These are phyloP conservation scores for Bucco capensis DNA, from an alignment of 2,113 vertebrate genomes.

Conservation along the genomic window DNA sequence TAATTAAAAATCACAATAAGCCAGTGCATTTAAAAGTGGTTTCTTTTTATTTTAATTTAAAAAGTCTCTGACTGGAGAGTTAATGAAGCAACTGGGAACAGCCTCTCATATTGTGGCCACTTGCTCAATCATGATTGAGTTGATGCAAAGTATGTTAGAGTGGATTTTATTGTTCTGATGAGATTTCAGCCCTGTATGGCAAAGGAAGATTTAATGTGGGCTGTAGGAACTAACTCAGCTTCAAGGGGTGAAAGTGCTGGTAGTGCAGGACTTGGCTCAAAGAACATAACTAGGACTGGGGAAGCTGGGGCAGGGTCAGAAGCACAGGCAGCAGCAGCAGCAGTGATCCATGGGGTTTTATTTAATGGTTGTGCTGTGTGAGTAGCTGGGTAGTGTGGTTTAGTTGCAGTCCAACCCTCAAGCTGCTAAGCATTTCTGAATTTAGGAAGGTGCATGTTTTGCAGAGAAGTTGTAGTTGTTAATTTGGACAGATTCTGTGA, in stretches of 20 bases:
- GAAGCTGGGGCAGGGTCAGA: neutral
- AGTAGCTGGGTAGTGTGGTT: neutral
- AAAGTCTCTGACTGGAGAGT: neutral
- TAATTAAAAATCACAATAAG: constrained; percentile 23
- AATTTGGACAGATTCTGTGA: neutral
- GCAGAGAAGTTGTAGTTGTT: neutral
- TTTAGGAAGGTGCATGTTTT: neutral
- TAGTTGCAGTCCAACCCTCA: neutral
- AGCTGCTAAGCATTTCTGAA: neutral
- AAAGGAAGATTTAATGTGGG: neutral
- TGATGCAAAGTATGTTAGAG: neutral
- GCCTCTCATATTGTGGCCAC: neutral
- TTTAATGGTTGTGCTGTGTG: neutral
- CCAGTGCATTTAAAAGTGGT: neutral
- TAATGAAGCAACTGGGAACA: neutral
- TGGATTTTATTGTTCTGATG: neutral
- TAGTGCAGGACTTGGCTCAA: neutral
- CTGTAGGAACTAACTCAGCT: neutral
- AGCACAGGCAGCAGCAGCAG: neutral
- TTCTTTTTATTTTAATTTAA: neutral
- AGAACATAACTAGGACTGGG: neutral
- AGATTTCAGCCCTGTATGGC: neutral
- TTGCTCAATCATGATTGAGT: neutral
- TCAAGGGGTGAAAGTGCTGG: neutral
- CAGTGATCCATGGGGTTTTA: neutral